Conservation (phyloP, 2,113 vertebrate species). For the Trematocara stigmaticum region DNA sequence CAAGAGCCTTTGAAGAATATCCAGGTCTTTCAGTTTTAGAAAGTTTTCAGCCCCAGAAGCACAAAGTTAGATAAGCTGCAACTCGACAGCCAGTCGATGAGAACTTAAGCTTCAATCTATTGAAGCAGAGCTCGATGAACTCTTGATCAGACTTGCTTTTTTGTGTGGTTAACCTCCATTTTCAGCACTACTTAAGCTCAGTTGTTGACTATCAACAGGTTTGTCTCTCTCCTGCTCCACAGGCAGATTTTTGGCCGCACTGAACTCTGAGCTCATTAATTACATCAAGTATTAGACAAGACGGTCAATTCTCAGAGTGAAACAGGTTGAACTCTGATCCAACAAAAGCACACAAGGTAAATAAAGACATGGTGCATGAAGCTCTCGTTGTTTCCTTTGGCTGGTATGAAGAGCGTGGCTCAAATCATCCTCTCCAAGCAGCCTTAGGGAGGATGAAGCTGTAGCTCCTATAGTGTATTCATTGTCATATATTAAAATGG, state of each 20-base stretch:
- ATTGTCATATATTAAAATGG: background rate
- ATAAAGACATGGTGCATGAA: background rate
- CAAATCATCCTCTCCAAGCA: background rate
- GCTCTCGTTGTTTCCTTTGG: background rate
- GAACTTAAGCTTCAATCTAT: background rate
- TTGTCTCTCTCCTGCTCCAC: background rate
- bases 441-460: background rate
- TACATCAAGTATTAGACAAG: background rate
- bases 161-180: background rate
- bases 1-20: background rate
- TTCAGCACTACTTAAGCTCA: background rate
- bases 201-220: background rate
- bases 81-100: background rate
- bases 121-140: background rate
- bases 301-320: background rate
- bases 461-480: background rate
- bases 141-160: background rate
- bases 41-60: background rate
- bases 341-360: background rate
- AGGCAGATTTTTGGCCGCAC: slow-evolving; percentile 4
- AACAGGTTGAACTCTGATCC: background rate
- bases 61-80: background rate
- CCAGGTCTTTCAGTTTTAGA: background rate
- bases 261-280: slow-evolving; percentile 19
- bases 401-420: background rate